Percentiles rank a stretch among this genome's conserved stretches.
These are phyloP conservation scores for Pogona vitticeps DNA, from an alignment of 2,113 vertebrate species.

Conservation along the genomic window DNA sequence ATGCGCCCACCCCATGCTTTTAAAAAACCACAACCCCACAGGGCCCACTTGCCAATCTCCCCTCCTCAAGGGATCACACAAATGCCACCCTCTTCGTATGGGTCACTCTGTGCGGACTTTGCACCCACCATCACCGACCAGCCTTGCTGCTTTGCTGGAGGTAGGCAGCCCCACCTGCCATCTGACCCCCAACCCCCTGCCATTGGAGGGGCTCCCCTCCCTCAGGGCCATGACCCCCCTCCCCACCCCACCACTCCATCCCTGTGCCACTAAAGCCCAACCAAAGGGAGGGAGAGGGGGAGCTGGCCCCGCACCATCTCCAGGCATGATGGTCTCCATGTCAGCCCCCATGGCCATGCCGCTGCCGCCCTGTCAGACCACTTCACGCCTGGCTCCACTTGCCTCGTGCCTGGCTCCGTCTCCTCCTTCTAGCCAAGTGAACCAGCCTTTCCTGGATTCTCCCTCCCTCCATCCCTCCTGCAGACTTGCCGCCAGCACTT, in stretches of 20 bases:
- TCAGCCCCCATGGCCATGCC: constrained; percentile 88
- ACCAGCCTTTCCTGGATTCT: neutral
- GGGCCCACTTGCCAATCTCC: too few relatives aligned
- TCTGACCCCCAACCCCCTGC: neutral
- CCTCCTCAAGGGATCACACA: neutral
- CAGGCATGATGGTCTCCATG: constrained; percentile 94
- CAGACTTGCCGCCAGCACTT: neutral
- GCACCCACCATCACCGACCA: neutral
- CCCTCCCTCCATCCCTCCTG: constrained; percentile 29
- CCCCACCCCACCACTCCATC: neutral
- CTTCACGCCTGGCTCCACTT: too few relatives aligned
- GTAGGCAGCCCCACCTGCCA: neutral
- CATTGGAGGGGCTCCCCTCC: too few relatives aligned
- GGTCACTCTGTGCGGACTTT: neutral
- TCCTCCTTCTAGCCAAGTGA: neutral
- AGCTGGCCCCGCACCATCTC: constrained; percentile 84
- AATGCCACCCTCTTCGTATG: too few relatives aligned
- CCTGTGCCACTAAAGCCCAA: neutral
- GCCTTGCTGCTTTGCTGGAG: neutral
- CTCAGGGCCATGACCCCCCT: neutral
- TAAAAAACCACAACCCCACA: too few relatives aligned
- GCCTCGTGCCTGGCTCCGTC: too few relatives aligned
- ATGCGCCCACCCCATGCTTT: too few relatives aligned
- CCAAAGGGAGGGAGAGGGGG: too few relatives aligned
- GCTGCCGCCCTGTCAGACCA: too few relatives aligned